Evolutionary conservation across 2,797 vertebrate genomes (phyloP), one percentile per base, ranked within the genome.

Genomic region (Eleutherodactylus coqui): DNA sequence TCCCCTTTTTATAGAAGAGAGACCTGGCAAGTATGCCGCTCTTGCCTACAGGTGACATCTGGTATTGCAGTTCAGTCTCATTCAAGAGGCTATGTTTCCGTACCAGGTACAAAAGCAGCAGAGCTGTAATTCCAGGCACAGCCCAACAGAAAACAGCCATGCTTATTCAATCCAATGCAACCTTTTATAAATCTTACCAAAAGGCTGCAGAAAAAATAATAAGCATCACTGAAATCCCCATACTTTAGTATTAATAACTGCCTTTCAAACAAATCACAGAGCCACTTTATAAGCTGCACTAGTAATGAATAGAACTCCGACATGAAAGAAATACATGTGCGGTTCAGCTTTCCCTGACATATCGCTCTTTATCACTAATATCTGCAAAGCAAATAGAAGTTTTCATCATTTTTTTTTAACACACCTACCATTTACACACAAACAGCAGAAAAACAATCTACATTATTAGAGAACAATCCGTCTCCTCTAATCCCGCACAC

Each of bases 391-490:
- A 73, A 73, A 41, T 53, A 41, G 29, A 55, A 53, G n/a, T 49
- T 58, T 29, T 72, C 49, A 36, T 36, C 2, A 43, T 62, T 60
- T 24, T 49, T 53, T 32, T 72, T 62, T 70, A 38, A 84, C 82
- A 84, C 86, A 87, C 85, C 79, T 86, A 80, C 79, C 75, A 79
- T 87, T 70, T 79, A 83, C 49, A 58, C 75, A 79, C 51, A 87
- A 86, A 84, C 79, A 79, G 58, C 49, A 79, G 67, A 84, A 84
- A 60, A 84, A 87, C 76, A 80, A 80, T 87, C 75, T 87, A 87
- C 84, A 87, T 87, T 84, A 84, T 87, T 84, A 82, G 62, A 45
- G 76, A 75, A 87, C 82, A 87, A 84, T 87, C 82, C 69, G 32
- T 49, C 58, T 73, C 29, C 69, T 84, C 55, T 87, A 84, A 87